Evolutionary conservation across 2,888 invertebrate genomes (phyloP).

Genomic region (Dryadula phaetusa): DNA sequence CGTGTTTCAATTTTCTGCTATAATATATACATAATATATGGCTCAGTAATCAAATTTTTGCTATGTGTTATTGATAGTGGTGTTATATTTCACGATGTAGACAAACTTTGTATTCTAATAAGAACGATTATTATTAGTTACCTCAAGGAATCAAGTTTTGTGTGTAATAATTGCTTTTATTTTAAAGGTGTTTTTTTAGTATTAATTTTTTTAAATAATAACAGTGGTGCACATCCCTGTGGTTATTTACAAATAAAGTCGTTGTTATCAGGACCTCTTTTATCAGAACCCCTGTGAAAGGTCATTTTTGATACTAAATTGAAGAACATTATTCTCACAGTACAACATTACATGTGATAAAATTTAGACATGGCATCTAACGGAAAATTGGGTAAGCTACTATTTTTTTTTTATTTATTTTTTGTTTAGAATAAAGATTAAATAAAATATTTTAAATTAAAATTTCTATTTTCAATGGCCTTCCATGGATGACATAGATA

Average conservation of each 20-base stretch:
- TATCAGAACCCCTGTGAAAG: slow-evolving; percentile 80
- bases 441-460: slow-evolving; percentile 2
- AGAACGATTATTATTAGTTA: no score
- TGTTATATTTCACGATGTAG: background rate
- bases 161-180: no score
- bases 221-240: slow-evolving; percentile 35
- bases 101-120: background rate
- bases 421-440: background rate
- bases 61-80: background rate
- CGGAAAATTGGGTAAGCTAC: slow-evolving; percentile 74
- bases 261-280: slow-evolving; percentile 49
- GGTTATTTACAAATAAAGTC: slow-evolving; percentile 39
- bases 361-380: slow-evolving; percentile 70
- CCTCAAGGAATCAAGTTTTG: no score
- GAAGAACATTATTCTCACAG: slow-evolving; percentile 40
- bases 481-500: slow-evolving; percentile 13
- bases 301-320: slow-evolving; percentile 58
- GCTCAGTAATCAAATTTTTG: no score
- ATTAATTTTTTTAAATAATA: background rate
- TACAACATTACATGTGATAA: slow-evolving; percentile 33
- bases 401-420: slow-evolving; percentile 4
- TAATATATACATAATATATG: no score
- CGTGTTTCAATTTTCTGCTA: no score
- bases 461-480: background rate
- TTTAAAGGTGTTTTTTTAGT: no score